Evolutionary conservation across 2,888 invertebrate genomes (phyloP), one percentile per base, ranked within the genome.

Genomic region (Dimorphilus gyrociliatus): DNA sequence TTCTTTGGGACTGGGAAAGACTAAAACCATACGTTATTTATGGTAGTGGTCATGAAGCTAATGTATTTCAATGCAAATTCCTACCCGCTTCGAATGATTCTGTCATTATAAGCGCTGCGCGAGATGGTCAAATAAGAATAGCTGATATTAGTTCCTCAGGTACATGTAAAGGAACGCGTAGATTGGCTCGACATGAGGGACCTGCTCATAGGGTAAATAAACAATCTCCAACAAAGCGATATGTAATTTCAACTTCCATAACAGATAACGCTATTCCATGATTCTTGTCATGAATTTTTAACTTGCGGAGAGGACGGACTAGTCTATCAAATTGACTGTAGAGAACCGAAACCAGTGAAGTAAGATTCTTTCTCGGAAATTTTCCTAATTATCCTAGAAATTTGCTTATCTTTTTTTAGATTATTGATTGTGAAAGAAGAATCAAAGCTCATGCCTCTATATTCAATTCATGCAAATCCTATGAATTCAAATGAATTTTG

Each of bases 1-100:
- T 79, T 8, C 65, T 92, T 7, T 90, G 90, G 90, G 78, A 90
- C 55, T 90, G 88, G 88, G 73, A 79, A 12, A 63, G 69, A 8
- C 75, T 75, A 32, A 72, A 70, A 38, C 66, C 72, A 2, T 57
- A 73, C 19, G 67, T 77, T 41, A 69, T 69, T 3, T 78, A 79
- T 47, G 72, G 74, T 45, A 81, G 80, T 14, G 81, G 81, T 2
- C 90, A 90, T 64, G 70, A 72, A 40, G 73, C 75, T 21, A 88
- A 90, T 55, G 80, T 90, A 31, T 88, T 88, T 61, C 45, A 74
- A 72, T 68, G 69, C 15, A 88, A 85, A 64, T 90, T 88, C 67
- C 68, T 90, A 42, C 76, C 81, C 30, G 67, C 77, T 24, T 72
- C 74, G 46, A 71, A 73, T 15, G 81, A 82, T 63, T 68, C 78